Evolutionary conservation across 2,888 invertebrate species (phyloP).

Genomic region (Eugnorisma glareosa): DNA sequence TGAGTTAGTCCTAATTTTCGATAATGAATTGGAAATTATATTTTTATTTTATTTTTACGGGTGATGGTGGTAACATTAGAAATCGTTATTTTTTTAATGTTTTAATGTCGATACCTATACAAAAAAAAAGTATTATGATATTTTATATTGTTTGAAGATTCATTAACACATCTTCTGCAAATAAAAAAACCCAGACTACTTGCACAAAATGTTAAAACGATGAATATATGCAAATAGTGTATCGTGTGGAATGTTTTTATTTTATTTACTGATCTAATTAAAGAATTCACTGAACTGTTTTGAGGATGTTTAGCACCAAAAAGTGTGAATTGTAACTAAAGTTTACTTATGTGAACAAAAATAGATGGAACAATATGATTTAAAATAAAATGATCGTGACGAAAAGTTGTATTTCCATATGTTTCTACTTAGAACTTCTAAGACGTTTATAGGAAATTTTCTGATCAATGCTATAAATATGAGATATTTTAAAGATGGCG

Average conservation of each 20-base stretch:
- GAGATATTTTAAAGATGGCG: background rate
- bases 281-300: constrained; percentile 6
- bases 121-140: background rate
- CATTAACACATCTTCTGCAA: background rate
- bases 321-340: background rate
- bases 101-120: background rate
- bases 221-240: constrained; percentile 1
- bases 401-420: background rate
- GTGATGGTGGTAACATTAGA: background rate
- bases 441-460: too few species aligned
- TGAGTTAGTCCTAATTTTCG: background rate
- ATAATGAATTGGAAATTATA: background rate
- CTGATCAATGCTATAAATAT: too few species aligned
- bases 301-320: background rate
- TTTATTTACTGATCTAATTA: constrained; percentile 9
- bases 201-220: background rate
- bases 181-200: background rate
- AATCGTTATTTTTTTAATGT: too few species aligned
- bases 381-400: background rate
- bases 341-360: background rate
- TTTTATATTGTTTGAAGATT: too few species aligned
- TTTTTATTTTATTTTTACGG: background rate
- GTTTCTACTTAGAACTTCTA: background rate
- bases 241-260: background rate
- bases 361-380: background rate